Evolutionary conservation across 2,113 vertebrate genomes (phyloP).

Genomic region (Conger conger): DNA sequence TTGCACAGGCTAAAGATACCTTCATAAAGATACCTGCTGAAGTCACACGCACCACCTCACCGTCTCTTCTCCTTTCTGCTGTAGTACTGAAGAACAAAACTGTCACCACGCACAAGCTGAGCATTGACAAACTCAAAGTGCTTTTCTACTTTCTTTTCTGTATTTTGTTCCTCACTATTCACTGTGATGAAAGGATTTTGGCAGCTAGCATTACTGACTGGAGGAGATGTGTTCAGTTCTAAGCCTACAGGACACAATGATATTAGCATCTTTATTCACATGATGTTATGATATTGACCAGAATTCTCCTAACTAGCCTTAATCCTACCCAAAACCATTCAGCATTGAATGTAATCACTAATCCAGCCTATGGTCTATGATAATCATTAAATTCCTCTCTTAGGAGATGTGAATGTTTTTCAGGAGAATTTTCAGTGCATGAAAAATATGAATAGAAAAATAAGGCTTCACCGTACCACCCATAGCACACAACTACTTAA

Average conservation of each 20-base stretch:
- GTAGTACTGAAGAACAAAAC: neutral
- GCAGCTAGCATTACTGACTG: too few species aligned
- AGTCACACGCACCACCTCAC: neutral
- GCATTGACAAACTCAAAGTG: neutral
- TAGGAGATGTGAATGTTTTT: too few species aligned
- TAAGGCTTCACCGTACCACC: neutral
- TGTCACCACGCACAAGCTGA: neutral
- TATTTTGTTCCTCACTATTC: neutral
- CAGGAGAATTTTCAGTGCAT: too few species aligned
- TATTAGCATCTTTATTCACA: neutral
- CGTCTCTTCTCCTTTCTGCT: neutral
- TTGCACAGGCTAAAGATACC: too few species aligned
- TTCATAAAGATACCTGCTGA: too few species aligned
- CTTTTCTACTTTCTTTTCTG: neutral
- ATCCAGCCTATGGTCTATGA: too few species aligned
- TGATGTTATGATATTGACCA: neutral
- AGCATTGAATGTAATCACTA: neutral
- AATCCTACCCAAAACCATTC: neutral
- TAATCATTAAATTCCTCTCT: too few species aligned
- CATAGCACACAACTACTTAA: neutral
- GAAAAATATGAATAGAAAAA: too few species aligned
- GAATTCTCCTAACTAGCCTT: neutral
- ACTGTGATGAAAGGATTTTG: too few species aligned
- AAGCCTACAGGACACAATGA: too few species aligned
- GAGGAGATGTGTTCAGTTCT: too few species aligned